Evolutionary conservation across 1,140 invertebrate species (phyloP).

Genomic region (Camponotus vicinus): DNA sequence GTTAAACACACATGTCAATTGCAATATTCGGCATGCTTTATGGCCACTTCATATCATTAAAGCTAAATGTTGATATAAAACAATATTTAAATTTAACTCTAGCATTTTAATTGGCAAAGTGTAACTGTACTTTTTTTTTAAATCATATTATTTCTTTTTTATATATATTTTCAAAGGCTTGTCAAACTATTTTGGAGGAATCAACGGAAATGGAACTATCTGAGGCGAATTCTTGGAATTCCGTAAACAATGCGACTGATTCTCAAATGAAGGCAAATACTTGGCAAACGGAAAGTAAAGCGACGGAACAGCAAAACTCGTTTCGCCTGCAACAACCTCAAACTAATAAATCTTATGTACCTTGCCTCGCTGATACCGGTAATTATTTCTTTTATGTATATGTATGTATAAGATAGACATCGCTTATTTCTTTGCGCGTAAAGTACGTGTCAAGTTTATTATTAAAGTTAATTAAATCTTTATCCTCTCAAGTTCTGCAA

Average conservation of each 20-base stretch:
- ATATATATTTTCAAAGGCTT: conserved; percentile 56
- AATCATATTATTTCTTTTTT: too few species aligned
- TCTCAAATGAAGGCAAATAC: conserved; percentile 79
- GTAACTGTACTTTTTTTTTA: neutral
- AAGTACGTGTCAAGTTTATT: neutral
- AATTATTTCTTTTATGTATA: conserved; percentile 27
- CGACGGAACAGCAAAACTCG: conserved; percentile 88
- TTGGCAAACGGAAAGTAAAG: conserved; percentile 93
- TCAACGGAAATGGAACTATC: conserved; percentile 78
- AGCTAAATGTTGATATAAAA: too few species aligned
- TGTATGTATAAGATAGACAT: neutral
- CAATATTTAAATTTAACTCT: too few species aligned
- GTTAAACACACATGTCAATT: too few species aligned
- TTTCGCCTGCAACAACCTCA: conserved; percentile 75
- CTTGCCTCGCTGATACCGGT: conserved; percentile 91
- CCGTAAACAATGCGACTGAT: conserved; percentile 66
- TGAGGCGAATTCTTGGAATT: conserved; percentile 62
- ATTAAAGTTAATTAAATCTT: conserved; percentile 23
- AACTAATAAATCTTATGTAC: conserved; percentile 84
- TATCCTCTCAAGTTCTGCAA: conserved; percentile 88
- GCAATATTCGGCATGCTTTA: too few species aligned
- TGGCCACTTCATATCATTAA: too few species aligned
- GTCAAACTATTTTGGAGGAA: conserved; percentile 64
- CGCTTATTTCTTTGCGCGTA: neutral
- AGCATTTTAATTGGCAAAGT: too few species aligned